A percentile compares a stretch with the other conserved stretches of the same genome.
Evolutionary conservation across 64 coral and sea anemone species (phyloP).

Genomic region (Platygyra sinensis): DNA sequence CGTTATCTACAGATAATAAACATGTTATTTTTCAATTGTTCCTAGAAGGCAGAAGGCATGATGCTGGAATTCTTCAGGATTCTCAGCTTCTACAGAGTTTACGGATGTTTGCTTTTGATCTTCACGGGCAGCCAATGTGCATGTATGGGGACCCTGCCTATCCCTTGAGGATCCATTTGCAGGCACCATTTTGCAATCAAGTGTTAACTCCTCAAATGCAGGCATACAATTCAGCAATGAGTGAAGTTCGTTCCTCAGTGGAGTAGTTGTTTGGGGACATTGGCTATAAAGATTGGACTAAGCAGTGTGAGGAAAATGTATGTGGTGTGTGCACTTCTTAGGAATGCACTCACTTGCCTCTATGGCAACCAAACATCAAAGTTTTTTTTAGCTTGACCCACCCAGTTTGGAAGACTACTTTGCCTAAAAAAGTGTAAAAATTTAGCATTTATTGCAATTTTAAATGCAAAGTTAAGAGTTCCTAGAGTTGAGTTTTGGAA

Average conservation of each 20-base stretch:
- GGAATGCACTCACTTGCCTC: neutral
- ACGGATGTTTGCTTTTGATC: slow-evolving; percentile 16
- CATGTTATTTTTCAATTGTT: too few species aligned
- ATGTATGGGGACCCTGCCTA: neutral
- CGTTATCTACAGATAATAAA: too few species aligned
- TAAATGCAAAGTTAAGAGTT: too few species aligned
- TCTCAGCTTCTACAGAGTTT: slow-evolving; percentile 13
- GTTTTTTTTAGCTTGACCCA: slow-evolving; percentile 8
- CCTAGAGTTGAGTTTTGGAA: too few species aligned
- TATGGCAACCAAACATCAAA: neutral
- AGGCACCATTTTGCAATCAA: slow-evolving; percentile 11
- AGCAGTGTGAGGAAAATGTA: neutral
- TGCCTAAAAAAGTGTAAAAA: slow-evolving; percentile 29
- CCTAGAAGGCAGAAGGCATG: neutral
- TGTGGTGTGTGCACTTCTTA: slow-evolving; percentile 9
- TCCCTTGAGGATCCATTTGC: slow-evolving; percentile 2
- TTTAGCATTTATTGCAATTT: neutral
- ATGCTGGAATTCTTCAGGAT: neutral
- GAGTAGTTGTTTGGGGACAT: too few species aligned
- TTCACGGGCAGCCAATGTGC: slow-evolving; percentile 1
- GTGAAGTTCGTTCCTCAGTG: too few species aligned
- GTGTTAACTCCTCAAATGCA: slow-evolving; percentile 20
- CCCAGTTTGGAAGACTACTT: slow-evolving; percentile 13
- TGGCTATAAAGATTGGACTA: neutral
- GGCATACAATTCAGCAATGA: slow-evolving; percentile 3